Conservation (phyloP, 2,888 invertebrate genomes). For the Epistrophella euchroma region DNA sequence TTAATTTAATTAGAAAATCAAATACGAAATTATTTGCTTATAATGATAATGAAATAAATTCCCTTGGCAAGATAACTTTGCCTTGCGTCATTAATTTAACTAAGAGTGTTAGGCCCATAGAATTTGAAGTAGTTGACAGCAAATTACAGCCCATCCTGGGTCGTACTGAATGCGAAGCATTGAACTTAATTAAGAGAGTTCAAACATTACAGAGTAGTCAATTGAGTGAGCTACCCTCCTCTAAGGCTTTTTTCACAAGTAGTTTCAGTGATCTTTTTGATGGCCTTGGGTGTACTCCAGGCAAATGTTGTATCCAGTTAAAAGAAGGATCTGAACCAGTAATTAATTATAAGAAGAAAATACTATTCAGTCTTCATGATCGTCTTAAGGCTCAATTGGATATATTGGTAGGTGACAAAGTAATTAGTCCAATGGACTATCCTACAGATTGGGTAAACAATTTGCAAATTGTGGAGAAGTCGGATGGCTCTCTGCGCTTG, state of each 20-base stretch:
- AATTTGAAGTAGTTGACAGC: slow-evolving; percentile 50
- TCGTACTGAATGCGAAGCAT: slow-evolving; percentile 39
- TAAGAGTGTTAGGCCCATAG: slow-evolving; percentile 5
- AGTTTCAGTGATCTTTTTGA: slow-evolving; percentile 42
- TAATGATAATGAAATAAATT: slow-evolving; percentile 46
- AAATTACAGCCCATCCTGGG: slow-evolving; percentile 52
- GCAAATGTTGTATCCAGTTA: slow-evolving; percentile 59
- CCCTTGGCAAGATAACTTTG: slow-evolving; percentile 49
- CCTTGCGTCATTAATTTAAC: slow-evolving; percentile 44
- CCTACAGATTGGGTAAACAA: slow-evolving; percentile 71
- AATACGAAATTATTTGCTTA: slow-evolving; percentile 39
- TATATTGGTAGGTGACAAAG: slow-evolving; percentile 40
- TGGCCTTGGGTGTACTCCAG: slow-evolving; percentile 49
- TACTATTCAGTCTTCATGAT: slow-evolving; percentile 67
- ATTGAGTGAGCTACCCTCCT: neutral
- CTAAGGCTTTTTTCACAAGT: slow-evolving; percentile 23
- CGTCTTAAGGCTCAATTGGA: slow-evolving; percentile 62
- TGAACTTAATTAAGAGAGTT: slow-evolving; percentile 35
- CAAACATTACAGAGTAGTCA: neutral
- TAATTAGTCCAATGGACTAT: slow-evolving; percentile 66
- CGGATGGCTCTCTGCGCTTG: slow-evolving; percentile 63
- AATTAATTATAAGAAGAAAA: slow-evolving; percentile 73
- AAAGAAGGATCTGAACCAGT: slow-evolving; percentile 70
- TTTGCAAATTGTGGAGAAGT: slow-evolving; percentile 68
- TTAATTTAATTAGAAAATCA: slow-evolving; percentile 27